Evolutionary conservation across 2,113 vertebrate species (phyloP).

Genomic region (Bungarus multicinctus): DNA sequence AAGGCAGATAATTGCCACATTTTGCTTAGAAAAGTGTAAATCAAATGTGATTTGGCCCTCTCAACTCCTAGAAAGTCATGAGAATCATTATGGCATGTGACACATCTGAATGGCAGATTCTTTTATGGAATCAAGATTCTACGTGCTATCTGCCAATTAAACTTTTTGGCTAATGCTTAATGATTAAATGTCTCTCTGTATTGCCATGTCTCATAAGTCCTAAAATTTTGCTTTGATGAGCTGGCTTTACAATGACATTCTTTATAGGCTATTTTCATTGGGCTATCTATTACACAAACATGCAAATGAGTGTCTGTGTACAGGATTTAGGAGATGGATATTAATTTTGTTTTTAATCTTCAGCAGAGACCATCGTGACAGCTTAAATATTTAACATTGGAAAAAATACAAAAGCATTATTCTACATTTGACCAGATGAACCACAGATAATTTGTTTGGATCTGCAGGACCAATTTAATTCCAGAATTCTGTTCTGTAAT

Average conservation of each 20-base stretch:
- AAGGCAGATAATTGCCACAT: background rate
- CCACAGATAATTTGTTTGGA: background rate
- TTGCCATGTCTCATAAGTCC: background rate
- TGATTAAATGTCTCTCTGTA: background rate
- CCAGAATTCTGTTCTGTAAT: background rate
- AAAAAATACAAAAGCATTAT: background rate
- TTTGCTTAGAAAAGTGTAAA: conserved; percentile 11
- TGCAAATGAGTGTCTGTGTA: background rate
- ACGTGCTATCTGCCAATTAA: background rate
- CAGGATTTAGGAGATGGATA: background rate
- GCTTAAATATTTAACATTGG: background rate
- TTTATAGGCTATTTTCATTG: background rate
- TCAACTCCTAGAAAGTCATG: background rate
- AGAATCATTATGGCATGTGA: background rate
- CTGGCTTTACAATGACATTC: background rate
- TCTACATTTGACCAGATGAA: background rate
- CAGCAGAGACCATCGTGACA: background rate
- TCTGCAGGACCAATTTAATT: background rate
- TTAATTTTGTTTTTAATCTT: background rate
- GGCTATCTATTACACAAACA: background rate
- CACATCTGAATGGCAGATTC: conserved; percentile 3
- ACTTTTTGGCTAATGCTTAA: background rate
- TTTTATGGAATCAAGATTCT: conserved; percentile 10
- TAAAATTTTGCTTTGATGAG: background rate
- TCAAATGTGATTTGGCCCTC: background rate